Percentiles rank a stretch among this genome's conserved stretches.
phyloP scores from a whole-genome alignment of 2,888 invertebrate species.

The Acrobasis consociella region DNA sequence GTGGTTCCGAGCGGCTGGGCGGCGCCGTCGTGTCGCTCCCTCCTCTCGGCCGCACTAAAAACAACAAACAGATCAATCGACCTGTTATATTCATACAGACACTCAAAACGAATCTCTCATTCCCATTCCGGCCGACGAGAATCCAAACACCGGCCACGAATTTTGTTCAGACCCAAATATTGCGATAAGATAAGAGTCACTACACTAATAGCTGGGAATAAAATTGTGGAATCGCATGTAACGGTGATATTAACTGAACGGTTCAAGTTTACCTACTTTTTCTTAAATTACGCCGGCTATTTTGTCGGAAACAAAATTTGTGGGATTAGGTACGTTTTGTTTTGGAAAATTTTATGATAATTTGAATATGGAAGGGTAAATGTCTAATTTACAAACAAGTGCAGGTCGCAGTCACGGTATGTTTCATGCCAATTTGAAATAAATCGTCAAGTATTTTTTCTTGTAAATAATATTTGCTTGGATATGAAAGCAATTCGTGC shows the following conservation, averaged over 20 bases:
- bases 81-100: conserved; percentile 64
- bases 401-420: conserved; percentile 14
- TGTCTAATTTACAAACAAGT: conserved; percentile 2
- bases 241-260: conserved; percentile 74
- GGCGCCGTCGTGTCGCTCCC: conserved; percentile 75
- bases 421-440: conserved; percentile 12
- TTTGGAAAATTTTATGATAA: conserved; percentile 26
- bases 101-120: conserved; percentile 54
- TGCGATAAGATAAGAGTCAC: conserved; percentile 72
- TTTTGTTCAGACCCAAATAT: conserved; percentile 72
- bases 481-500: no score
- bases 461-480: not conserved
- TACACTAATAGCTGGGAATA: conserved; percentile 73
- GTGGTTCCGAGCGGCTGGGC: conserved; percentile 70
- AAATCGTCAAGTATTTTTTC: conserved; percentile 6
- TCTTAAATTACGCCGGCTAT: conserved; percentile 60
- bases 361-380: conserved; percentile 2
- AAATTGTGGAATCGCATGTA: conserved; percentile 80
- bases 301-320: conserved; percentile 55
- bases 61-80: conserved; percentile 80
- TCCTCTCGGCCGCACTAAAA: conserved; percentile 69
- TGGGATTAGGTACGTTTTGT: conserved; percentile 41
- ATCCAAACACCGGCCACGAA: conserved; percentile 54
- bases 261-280: conserved; percentile 70
- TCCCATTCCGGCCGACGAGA: conserved; percentile 49